These are phyloP conservation scores for Athetis lepigone DNA, from an alignment of 2,888 invertebrate species.

Conservation along the genomic window DNA sequence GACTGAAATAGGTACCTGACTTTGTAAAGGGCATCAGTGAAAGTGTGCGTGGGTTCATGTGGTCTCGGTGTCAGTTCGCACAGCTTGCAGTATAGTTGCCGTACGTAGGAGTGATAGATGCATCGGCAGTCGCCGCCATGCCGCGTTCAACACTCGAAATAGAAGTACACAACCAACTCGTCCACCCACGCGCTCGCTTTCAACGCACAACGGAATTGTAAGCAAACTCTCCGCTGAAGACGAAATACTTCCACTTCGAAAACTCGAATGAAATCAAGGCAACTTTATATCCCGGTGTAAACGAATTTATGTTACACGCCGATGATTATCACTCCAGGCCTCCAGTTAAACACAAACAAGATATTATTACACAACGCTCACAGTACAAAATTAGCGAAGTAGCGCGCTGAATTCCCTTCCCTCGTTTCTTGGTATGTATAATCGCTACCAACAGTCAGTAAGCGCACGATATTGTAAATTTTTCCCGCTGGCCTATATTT, in stretches of 20 bases:
- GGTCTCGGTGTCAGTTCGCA: conserved; percentile 61
- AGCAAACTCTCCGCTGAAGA: conserved; percentile 35
- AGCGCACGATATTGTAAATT: conserved; percentile 65
- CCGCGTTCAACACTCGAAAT: conserved; percentile 55
- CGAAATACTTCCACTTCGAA: conserved; percentile 34
- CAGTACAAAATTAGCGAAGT: conserved; percentile 69
- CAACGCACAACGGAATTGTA: conserved; percentile 53
- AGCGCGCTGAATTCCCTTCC: conserved; percentile 66
- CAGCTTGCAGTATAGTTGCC: conserved; percentile 58
- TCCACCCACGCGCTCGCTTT: conserved; percentile 74
- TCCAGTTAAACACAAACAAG: conserved; percentile 43
- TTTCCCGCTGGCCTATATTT: conserved; percentile 62
- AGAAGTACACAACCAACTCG: conserved; percentile 62
- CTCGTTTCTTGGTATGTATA: conserved; percentile 68
- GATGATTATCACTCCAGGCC: conserved; percentile 40
- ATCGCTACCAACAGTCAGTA: conserved; percentile 68
- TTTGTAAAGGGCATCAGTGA: conserved; percentile 68
- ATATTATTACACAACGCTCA: conserved; percentile 62
- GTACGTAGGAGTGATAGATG: conserved; percentile 76
- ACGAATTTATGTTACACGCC: conserved; percentile 30
- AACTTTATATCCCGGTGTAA: conserved; percentile 33
- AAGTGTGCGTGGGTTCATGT: conserved; percentile 69
- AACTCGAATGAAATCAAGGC: conserved; percentile 28
- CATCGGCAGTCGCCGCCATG: conserved; percentile 59
- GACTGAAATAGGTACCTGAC: conserved; percentile 30